Conservation (phyloP, 1,140 invertebrate species). For the Neotoxoptera formosana region DNA sequence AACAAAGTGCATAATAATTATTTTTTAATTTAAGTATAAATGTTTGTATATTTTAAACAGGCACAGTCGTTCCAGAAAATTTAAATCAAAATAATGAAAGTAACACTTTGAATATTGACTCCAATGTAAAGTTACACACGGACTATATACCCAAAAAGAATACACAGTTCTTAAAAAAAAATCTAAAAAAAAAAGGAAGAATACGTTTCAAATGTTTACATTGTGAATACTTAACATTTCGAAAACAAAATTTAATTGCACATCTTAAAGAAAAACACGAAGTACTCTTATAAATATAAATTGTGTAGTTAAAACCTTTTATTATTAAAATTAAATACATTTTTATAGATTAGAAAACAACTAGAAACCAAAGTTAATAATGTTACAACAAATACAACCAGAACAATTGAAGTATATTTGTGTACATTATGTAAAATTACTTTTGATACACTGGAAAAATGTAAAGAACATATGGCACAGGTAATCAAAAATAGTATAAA, state of each 20-base stretch:
- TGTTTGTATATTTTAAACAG: background rate
- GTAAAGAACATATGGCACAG: conserved; percentile 27
- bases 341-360: conserved; percentile 42
- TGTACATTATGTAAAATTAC: conserved; percentile 44
- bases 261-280: conserved; percentile 49
- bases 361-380: background rate
- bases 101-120: background rate
- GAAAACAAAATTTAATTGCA: conserved; percentile 43
- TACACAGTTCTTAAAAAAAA: background rate
- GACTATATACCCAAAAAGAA: background rate
- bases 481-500: background rate
- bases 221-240: conserved; percentile 55
- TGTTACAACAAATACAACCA: conserved; percentile 9
- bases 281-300: background rate
- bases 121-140: conserved; percentile 1
- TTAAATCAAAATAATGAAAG: conserved; percentile 27
- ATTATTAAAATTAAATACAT: background rate
- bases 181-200: conserved; percentile 46
- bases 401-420: conserved; percentile 29
- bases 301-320: background rate
- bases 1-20: background rate
- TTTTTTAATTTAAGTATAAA: too few species aligned
- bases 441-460: conserved; percentile 13
- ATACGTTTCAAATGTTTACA: conserved; percentile 53
- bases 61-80: conserved; percentile 21